Percentiles rank a stretch among this genome's conserved stretches.
Evolutionary conservation across 2,888 invertebrate genomes (phyloP).

Genomic region (Azorinus chamasolen): DNA sequence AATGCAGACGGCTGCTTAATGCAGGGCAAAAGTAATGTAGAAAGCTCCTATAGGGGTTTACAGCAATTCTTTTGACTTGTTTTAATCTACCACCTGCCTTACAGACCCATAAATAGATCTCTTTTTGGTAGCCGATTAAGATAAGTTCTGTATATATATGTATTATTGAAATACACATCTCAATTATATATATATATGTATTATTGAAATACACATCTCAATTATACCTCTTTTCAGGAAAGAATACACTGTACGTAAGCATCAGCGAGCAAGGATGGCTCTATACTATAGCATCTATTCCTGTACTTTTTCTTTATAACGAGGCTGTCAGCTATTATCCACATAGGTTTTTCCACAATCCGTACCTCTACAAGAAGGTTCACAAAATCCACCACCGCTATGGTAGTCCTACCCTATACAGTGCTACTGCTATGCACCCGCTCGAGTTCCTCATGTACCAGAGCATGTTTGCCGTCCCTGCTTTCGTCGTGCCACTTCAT

Average conservation of each 20-base stretch:
- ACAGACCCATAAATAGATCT: no score
- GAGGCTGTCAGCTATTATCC: conserved; percentile 89
- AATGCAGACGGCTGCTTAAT: no score
- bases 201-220: no score
- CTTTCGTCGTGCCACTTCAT: conserved; percentile 90
- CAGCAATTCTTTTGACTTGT: no score
- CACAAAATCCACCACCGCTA: conserved; percentile 92
- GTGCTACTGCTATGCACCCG: conserved; percentile 92
- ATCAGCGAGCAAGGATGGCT: conserved; percentile 89
- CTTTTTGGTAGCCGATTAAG: no score
- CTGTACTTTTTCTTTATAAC: conserved; percentile 89
- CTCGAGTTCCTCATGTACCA: conserved; percentile 91
- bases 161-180: no score
- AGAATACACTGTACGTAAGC: conserved; percentile 90
- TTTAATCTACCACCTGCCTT: no score
- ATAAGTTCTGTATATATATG: no score
- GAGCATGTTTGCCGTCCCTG: conserved; percentile 88
- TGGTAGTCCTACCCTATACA: conserved; percentile 90
- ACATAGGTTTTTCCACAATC: conserved; percentile 90
- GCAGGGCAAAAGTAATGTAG: no score
- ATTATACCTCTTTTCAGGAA: conserved; percentile 87
- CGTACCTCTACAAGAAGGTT: conserved; percentile 89
- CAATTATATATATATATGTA: no score
- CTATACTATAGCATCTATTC: conserved; percentile 90
- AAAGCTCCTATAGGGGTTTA: no score